A percentile compares a stretch with the other conserved stretches of the same genome.
These are phyloP conservation scores for Tenthredo livida DNA, from an alignment of 2,888 invertebrate species.

Conservation along the genomic window DNA sequence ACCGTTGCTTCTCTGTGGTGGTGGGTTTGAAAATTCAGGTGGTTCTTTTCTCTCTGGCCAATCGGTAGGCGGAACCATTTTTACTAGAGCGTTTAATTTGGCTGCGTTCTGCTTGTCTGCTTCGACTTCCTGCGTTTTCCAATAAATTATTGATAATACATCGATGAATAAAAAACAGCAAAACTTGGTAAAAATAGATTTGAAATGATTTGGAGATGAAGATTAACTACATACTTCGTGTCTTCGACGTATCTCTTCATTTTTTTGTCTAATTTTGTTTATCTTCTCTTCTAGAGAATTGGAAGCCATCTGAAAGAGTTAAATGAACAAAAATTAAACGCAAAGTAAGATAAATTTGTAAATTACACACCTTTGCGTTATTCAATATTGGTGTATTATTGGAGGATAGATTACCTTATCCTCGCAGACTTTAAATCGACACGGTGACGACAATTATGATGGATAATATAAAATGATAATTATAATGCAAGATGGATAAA, in stretches of 20 bases:
- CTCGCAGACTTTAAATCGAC: neutral
- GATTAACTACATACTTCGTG: constrained; percentile 69
- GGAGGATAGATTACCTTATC: too few relatives aligned
- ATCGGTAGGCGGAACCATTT: constrained; percentile 75
- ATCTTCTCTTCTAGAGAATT: constrained; percentile 74
- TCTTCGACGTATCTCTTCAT: constrained; percentile 75
- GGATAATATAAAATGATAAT: neutral
- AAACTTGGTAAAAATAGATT: constrained; percentile 26
- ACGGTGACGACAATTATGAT: neutral
- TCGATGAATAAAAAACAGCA: neutral
- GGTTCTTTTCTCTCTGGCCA: constrained; percentile 77
- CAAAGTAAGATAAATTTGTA: neutral
- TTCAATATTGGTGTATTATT: neutral
- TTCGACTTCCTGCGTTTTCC: constrained; percentile 74
- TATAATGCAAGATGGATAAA: constrained; percentile 18
- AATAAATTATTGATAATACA: neutral
- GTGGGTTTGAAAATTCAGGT: constrained; percentile 70
- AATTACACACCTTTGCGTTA: neutral
- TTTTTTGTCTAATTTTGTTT: constrained; percentile 73
- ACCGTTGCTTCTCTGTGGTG: constrained; percentile 61
- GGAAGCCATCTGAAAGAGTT: constrained; percentile 69
- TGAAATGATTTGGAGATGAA: constrained; percentile 45
- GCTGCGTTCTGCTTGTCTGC: constrained; percentile 78
- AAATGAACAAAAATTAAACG: neutral
- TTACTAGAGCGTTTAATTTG: constrained; percentile 76